Base-by-base conservation (phyloP, 2,888 invertebrate species). In the Reticulitermes lucifugus region DNA sequence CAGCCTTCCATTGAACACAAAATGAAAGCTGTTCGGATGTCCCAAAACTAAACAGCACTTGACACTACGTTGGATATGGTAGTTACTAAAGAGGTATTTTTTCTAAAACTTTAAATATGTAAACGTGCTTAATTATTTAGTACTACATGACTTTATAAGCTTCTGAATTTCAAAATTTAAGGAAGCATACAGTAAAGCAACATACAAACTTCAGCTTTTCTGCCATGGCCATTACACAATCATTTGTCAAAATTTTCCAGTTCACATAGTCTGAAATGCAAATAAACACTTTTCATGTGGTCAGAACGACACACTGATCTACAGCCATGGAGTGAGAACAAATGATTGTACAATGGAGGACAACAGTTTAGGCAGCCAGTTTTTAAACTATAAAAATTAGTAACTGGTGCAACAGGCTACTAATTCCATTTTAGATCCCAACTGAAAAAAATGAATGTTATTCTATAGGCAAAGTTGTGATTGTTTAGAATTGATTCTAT, bases 331-430 rank as follows among this genome's bases (percentile, higher is more conserved):
- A 14, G 12, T 55, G 18, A n/a, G 25, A 65, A 25, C 46, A 46
- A 46, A 77, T 46, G 46, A 77, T 35, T 77, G 43, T 46, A 46
- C 18, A 77, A 77, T 46, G 77, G 22, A 7, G 22, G 21, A 73
- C 7, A 35, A 77, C n/a, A 41, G 18, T 14, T 21, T 35, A 46
- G 77, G 41, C 46, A 77, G 77, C 77, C 77, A 77, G 77, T 77
- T 77, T 77, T 43, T 77, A 77, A 77, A 73, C 73, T 41, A 73
- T 73, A 41, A 35, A 41, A 73, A 77, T 77, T 77, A 77, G 77
- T 77, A 77, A 43, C 10, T 77, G 41, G 73, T 41, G 41, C 73
- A 73, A 73, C 55, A 73, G 73, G 14, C 6, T 41, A 21, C 29
- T 21, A 41, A 41, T 41, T 22, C 55, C 14, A 21, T 55, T 55